Base-by-base conservation (phyloP, 2,797 vertebrate species). In the Mus spretus region DNA sequence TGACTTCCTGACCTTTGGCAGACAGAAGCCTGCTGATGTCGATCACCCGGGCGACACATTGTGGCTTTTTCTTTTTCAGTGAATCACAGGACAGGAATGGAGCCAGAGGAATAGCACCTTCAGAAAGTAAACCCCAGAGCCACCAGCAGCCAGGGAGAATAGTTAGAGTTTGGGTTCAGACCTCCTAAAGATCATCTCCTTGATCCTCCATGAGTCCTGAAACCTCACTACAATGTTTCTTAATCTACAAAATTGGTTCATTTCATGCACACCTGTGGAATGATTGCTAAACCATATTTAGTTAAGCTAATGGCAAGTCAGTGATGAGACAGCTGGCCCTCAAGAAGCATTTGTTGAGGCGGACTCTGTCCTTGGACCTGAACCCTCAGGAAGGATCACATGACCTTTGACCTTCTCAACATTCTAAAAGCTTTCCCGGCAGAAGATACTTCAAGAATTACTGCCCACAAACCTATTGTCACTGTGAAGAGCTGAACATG, bases 251-350 rank as follows among this genome's bases (percentile, higher is more conserved):
- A 89, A 20, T 12, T 0, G 12, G 85, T 79, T 75, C 24, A 65
- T 89, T 95, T 92, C 78, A 31, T 57, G 77, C 15, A 10, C 22
- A 72, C 72, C 19, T 47, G 22, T 70, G 34, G 47, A 75, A 80
- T 65, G 40, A 67, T 14, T 72, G 34, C 10, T 28, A 81, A 90
- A 75, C 14, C 24, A 34, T 80, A 14, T 75, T 53, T 61, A 63
- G 44, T 77, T 91, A n/a, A 91, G 55, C 44, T 50, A 53, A 47
- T 75, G 61, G 63, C 87, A 94, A 93, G n/a, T 26, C 28, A 19
- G 1, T 61, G 88, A 37, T 26, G 84, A 94, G 55, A 31, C 20
- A 15, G 59, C 61, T 93, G 63, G 14, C 63, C 50, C 12, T 75
- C 63, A 75, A 6, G 20, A 90, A 82, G 20, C 31, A 31, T 44